Evolutionary conservation across 2,888 invertebrate species (phyloP), one percentile per base, ranked within the genome.

Genomic region (Branchellion lobata): DNA sequence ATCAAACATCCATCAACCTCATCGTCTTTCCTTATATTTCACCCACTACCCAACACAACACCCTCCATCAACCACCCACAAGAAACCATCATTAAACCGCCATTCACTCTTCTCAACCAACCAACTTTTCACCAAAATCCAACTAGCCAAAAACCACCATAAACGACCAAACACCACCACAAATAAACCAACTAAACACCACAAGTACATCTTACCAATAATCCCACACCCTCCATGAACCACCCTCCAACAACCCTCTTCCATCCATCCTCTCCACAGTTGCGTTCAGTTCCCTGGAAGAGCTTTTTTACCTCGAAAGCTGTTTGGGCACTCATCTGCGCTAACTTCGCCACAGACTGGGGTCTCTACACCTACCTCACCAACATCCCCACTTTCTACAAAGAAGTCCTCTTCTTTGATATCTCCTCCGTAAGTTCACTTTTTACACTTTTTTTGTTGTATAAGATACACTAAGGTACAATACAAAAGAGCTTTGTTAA

Each of bases 261-360:
- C 40, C 14, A 40, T 8, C 40, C 40, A 40, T 14, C 5, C 40
- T 14, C 8, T 40, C 27, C 1, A 29, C 74, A 81, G 81, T 74
- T 78, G 79, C 27, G 76, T 31, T 65, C 40, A 24, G 79, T 81
- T 18, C 83, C 83, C 3, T 83, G 83, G 83, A n/a, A 71, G 73
- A 73, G 72, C 34, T 65, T 83, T 31, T 34, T 80, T 31, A 81
- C 57, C 14, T 83, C 83, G n/a, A 75, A 73, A 18, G 82, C 83
- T 29, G 81, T 83, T 5, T 83, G 83, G 83, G 89, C 89, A 0
- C 88, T 90, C 80, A 85, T 89, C 47, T 84, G 89, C 1, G 88
- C 88, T 5, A 90, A 90, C 82, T 85, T 89, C 79, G 89, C 88
- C 77, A 88, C 88, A 57, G 89, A 88, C 80, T 89, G 88, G 89